Percentiles rank a stretch among this genome's conserved stretches.
Evolutionary conservation across 2,797 vertebrate species (phyloP).

Genomic region (Leptodactylus fallax): DNA sequence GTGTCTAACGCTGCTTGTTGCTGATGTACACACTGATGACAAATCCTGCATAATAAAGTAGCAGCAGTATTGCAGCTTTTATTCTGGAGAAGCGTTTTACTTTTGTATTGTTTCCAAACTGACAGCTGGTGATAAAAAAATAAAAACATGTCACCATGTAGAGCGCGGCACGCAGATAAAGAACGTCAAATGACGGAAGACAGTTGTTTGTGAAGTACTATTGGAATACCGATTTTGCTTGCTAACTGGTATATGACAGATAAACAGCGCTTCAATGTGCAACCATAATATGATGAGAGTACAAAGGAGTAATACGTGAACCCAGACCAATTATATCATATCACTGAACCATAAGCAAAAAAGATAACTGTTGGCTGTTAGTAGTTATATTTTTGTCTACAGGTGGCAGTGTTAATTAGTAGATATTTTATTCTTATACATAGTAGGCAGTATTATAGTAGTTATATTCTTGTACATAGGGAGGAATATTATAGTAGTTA

Average conservation of each 20-base stretch:
- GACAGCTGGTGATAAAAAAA: conserved; percentile 4
- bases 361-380: not conserved
- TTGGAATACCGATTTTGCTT: not conserved
- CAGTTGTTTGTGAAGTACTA: not conserved
- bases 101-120: conserved; percentile 27
- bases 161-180: not conserved
- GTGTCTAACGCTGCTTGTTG: conserved; percentile 5
- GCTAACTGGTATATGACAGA: not conserved
- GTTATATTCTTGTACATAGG: not conserved
- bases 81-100: not conserved
- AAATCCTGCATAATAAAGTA: not conserved
- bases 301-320: too few species aligned
- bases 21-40: conserved; percentile 8
- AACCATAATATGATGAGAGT: not conserved
- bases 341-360: not conserved
- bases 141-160: conserved; percentile 20
- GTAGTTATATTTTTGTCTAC: not conserved
- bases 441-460: not conserved
- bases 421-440: too few species aligned
- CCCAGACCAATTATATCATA: not conserved
- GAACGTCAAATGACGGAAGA: not conserved
- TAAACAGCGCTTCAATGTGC: not conserved
- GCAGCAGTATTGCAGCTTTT: conserved; percentile 15
- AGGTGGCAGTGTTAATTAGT: not conserved
- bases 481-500: too few species aligned